Percentiles rank a stretch among this genome's conserved stretches.
Conservation (phyloP, 2,113 vertebrate genomes). For the Cranoglanis bouderius region DNA sequence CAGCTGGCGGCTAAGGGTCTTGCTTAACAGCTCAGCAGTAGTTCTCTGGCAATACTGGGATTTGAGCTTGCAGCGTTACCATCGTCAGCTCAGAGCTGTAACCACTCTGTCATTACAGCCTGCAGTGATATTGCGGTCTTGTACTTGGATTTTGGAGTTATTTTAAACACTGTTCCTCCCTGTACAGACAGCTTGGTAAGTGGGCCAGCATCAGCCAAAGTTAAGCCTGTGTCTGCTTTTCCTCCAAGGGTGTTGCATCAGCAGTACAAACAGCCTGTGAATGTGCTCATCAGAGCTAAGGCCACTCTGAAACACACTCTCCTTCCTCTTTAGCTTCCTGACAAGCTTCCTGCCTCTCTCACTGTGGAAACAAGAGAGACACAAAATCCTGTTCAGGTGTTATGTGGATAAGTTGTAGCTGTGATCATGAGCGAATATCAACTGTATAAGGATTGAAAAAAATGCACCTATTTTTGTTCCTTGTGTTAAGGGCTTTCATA, state of each 20-base stretch:
- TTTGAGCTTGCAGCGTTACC: background rate
- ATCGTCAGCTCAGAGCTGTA: background rate
- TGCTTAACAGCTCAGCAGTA: background rate
- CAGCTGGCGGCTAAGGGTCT: background rate
- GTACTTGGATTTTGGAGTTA: constrained; percentile 8
- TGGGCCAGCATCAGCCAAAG: constrained; percentile 29
- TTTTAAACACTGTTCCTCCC: background rate
- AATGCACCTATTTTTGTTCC: background rate
- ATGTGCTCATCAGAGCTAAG: constrained; percentile 28
- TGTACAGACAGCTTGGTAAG: constrained; percentile 20
- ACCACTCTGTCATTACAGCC: background rate
- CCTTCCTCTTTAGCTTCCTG: constrained; percentile 36
- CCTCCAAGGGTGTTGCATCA: constrained; percentile 33
- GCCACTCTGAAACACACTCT: background rate
- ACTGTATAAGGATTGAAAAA: background rate
- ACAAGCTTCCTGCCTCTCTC: constrained; percentile 13
- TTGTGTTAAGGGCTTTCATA: background rate
- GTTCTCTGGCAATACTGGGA: background rate
- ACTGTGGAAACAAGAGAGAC: background rate
- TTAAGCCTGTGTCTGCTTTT: constrained; percentile 20
- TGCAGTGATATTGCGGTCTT: background rate
- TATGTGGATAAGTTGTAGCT: background rate
- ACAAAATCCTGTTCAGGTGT: background rate
- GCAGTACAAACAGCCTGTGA: constrained; percentile 32
- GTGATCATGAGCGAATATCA: background rate